Percentiles rank a stretch among this genome's conserved stretches.
Evolutionary conservation across 2,888 invertebrate species (phyloP).

Genomic region (Platerodrilus igneus): DNA sequence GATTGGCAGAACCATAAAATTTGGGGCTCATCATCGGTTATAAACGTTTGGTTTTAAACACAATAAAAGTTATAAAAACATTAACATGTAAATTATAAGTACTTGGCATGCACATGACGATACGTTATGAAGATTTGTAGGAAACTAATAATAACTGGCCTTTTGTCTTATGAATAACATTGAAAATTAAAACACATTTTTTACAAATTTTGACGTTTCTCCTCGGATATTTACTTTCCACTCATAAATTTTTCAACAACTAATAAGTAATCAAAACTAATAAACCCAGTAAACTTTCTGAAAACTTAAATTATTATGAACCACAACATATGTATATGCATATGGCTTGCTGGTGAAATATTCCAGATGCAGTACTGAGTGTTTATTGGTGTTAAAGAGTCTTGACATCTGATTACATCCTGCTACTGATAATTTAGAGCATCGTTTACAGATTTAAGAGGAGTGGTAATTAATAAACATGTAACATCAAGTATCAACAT

Average conservation of each 20-base stretch:
- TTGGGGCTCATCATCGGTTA: slow-evolving; percentile 44
- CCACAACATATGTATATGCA: slow-evolving; percentile 32
- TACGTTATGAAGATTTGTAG: too few relatives aligned
- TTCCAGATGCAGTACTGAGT: slow-evolving; percentile 28
- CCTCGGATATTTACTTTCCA: slow-evolving; percentile 14
- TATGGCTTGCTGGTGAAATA: slow-evolving; percentile 30
- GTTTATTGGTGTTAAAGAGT: slow-evolving; percentile 33
- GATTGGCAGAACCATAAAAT: slow-evolving; percentile 41
- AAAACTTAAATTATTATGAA: slow-evolving; percentile 24
- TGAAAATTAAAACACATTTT: too few relatives aligned
- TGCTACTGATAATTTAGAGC: slow-evolving; percentile 25
- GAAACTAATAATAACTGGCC: too few relatives aligned
- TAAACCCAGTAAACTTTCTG: slow-evolving; percentile 15
- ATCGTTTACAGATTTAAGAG: slow-evolving; percentile 18
- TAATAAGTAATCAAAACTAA: slow-evolving; percentile 16
- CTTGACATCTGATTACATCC: slow-evolving; percentile 32
- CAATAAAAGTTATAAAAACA: slow-evolving; percentile 12
- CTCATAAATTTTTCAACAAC: slow-evolving; percentile 17
- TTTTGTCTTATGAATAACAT: too few relatives aligned
- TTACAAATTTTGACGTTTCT: slow-evolving; percentile 10
- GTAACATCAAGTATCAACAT: too few relatives aligned
- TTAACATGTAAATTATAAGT: neutral
- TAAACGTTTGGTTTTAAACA: slow-evolving; percentile 17
- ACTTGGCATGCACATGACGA: neutral
- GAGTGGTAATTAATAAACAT: slow-evolving; percentile 13